Evolutionary conservation across 2,113 vertebrate genomes (phyloP), one percentile per base, ranked within the genome.

Genomic region (Paratilapia polleni): DNA sequence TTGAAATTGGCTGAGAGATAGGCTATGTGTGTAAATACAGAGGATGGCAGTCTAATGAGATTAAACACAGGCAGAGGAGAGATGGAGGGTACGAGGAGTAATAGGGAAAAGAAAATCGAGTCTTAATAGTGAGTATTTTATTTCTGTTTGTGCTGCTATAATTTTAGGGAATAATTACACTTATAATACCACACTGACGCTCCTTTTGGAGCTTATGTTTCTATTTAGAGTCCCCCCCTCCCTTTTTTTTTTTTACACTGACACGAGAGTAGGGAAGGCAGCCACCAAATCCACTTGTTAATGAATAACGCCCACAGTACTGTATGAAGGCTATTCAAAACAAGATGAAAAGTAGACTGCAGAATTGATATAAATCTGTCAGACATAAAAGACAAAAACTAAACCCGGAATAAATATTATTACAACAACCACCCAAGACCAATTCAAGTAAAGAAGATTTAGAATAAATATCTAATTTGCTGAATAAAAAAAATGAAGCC

Each of bases 51-150:
- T 58, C 8, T 70, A 49, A 81, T 81, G 12, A 59, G 61, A 82
- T 78, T 75, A 62, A 77, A 80, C 20, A 60, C 73, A 64, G 31
- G 28, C 7, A 24, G 58, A 54, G 36, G 36, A 68, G 64, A 83
- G 17, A 81, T 77, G 82, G 36, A 68, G 79, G 41, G 9, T 56
- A 56, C 8, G 31, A 73, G 66, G 57, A 85, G 57, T 56, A 19
- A 57, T 3, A 0, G 24, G 19, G 49, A 4, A 68, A 19, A 79
- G 19, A n/a, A 36, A 70, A n/a, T 15, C 8, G 26, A 54, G 28
- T n/a, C 62, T 68, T 68, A 73, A 24, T 22, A 70, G 3, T 13
- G 43, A 70, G 9, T 12, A 1, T 12, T 2, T 5, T 24, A 17
- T 49, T 52, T 52, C 49, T 15, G 24, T 19, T 70, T 52, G 6